Evolutionary conservation across 1,140 invertebrate genomes (phyloP), one percentile per base, ranked within the genome.

Genomic region (Stegodyphus dumicola): DNA sequence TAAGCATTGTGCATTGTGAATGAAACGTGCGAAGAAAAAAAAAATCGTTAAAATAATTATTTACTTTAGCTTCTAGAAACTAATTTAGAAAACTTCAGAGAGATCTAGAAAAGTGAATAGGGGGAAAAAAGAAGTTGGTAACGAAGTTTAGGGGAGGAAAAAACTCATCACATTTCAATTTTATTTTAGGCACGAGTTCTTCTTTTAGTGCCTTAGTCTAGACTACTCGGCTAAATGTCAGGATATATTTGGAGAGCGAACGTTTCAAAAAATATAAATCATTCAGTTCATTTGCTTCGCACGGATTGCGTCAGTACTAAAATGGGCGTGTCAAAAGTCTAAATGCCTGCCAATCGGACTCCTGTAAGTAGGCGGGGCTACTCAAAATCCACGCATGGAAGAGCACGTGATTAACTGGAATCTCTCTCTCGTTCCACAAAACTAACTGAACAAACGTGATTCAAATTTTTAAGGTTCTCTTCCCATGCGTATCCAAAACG

Each of bases 401-500:
- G 80, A 75, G 52, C 80, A 83, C 80, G 71, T 83, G 80, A 83
- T 83, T 83, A 83, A 83, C 70, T 75, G 71, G 70, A 83, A 66
- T 75, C 60, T 78, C 60, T 51, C 18, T 51, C n/a, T 52, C 33
- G 17, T 49, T 54, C 56, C n/a, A n/a, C 76, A 66, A 83, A 66
- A 83, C 60, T 56, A 83, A 83, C 80, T 80, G 67, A 60, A 80
- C 54, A 71, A 71, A 80, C 67, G 67, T 80, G 67, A 80, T 80
- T 77, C 56, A 77, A 48, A 71, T 60, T 53, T 52, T 78, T 60
- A 33, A 11, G 9, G 10, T 71, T n/a, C 13, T 17, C 17, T 67
- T 67, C 18, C 66, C 66, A n/a, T 67, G 11, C 17, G 66, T 15
- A 13, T 17, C 70, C 15, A 7, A 9, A 67, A 18, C 5, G 66